Base-by-base conservation (phyloP, 2,888 invertebrate species). In the Heliconius ethilla region DNA sequence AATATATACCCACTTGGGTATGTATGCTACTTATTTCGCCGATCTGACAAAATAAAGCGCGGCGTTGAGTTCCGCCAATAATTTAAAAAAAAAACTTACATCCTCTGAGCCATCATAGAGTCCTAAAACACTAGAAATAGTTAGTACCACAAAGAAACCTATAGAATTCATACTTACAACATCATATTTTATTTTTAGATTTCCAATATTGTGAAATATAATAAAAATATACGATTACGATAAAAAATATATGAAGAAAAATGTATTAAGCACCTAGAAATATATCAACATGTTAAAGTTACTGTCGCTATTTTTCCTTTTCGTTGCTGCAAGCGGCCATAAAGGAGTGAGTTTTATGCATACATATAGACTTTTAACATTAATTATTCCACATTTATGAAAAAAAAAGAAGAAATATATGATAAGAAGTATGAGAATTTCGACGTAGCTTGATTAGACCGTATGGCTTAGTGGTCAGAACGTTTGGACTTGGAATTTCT, bases 261-360 rank as follows among this genome's bases (percentile, higher is more conserved):
- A 59, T 9, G 0, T n/a, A 7, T 72, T 15, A 7, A 59, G 25
- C 7, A 5, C 33, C 29, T n/a, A n/a, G 55, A 25, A 29, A 72
- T 72, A 59, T 37, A 59, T 33, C 33, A 72, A 59, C 72, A 63
- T 83, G 80, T 74, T 84, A 27, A 81, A 76, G 74, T 15, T 85
- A 73, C 62, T 84, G 70, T 79, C 75, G 76, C 75, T 85, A 72
- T 81, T 80, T 75, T 13, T 85, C 40, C 45, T 83, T 74, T 77
- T 84, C 62, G 78, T 80, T 22, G 45, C 74, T 11, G 84, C 81
- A n/a, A 75, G 84, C 69, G 86, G 84, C 25, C 88, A 88, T 77
- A 84, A 79, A 63, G 84, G 83, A 76, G 88, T 88, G 83, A 87
- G 88, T 85, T 75, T 25, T 37, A 51, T 29, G 15, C 13, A 22